Evolutionary conservation across 2,797 vertebrate species (phyloP), one percentile per base, ranked within the genome.

Genomic region (Triplophysa bombifrons): DNA sequence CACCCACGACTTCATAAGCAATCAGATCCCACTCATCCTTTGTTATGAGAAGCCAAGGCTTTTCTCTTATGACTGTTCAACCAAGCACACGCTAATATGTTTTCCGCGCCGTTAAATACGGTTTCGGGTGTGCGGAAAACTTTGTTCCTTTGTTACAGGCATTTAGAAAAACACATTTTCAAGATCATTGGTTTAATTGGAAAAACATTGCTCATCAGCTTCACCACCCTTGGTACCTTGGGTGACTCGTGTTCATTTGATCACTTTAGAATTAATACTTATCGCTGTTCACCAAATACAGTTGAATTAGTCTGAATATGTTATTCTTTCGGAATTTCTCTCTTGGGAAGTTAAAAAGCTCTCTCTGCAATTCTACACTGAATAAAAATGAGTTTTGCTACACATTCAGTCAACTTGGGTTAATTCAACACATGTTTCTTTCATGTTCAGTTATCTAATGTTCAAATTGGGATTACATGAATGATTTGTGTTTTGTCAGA

Each of bases 141-240:
- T 16, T 9, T 41, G 55, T 73, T 64, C 27, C 72, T 70, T 80
- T 75, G 53, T 64, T 64, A 44, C 63, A 38, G 46, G 51, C 58
- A 66, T 30, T 70, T 74, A 61, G 68, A 44, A 61, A 84, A 80
- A 72, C 75, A 53, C 25, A 58, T 76, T 82, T 80, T 82, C 74
- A n/a, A 83, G 70, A 82, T 80, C 64, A 77, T 74, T 63, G 60
- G 50, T 74, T 83, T 80, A 41, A 80, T 83, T 71, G 51, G 48
- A 61, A 74, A 81, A 70, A 16, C 50, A 74, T 77, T 58, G 56
- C 60, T 53, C n/a, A n/a, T 70, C 64, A 76, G 60, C 73, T 75
- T 63, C 55, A 82, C 67, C 55, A 82, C 67, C 16, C 71, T 73
- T 61, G 34, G 30, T 48, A 48, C 7, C 44, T 11, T 46, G 12